Percentiles rank a stretch among this genome's conserved stretches.
Evolutionary conservation across 2,888 invertebrate species (phyloP).

Genomic region (Drepana falcataria): DNA sequence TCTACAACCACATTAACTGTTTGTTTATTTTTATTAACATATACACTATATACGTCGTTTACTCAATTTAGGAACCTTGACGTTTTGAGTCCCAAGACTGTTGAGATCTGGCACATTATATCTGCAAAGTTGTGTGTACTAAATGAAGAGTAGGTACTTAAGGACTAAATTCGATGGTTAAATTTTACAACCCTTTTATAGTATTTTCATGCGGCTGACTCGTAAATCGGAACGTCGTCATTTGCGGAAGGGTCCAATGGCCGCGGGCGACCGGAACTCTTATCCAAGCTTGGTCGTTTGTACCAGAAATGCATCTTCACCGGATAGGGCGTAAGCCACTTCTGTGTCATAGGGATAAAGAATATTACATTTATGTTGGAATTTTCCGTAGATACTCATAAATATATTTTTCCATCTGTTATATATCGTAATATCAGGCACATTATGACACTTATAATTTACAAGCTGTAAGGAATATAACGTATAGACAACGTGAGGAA

Average conservation of each 20-base stretch:
- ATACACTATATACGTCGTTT: too few species aligned
- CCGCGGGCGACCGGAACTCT: constrained; percentile 42
- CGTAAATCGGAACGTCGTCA: constrained; percentile 27
- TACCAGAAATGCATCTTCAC: constrained; percentile 27
- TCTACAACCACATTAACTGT: constrained; percentile 26
- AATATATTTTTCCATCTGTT: constrained; percentile 1
- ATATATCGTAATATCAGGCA: background rate
- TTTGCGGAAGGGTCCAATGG: constrained; percentile 40
- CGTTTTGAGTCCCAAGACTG: too few species aligned
- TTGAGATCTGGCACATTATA: too few species aligned
- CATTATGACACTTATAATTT: too few species aligned
- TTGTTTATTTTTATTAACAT: constrained; percentile 27
- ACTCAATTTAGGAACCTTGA: too few species aligned
- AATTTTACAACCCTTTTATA: background rate
- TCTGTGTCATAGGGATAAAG: constrained; percentile 31
- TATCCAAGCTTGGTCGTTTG: constrained; percentile 37
- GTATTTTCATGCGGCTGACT: constrained; percentile 30
- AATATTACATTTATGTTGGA: constrained; percentile 24
- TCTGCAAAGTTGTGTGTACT: background rate
- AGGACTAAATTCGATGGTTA: too few species aligned
- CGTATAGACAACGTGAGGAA: background rate
- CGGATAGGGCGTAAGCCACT: constrained; percentile 25
- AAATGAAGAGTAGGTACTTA: background rate
- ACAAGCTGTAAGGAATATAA: too few species aligned
- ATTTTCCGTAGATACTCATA: constrained; percentile 8